A percentile compares a stretch with the other conserved stretches of the same genome.
phyloP scores from a whole-genome alignment of 2,113 vertebrate genomes.

The Silurus asotus region DNA sequence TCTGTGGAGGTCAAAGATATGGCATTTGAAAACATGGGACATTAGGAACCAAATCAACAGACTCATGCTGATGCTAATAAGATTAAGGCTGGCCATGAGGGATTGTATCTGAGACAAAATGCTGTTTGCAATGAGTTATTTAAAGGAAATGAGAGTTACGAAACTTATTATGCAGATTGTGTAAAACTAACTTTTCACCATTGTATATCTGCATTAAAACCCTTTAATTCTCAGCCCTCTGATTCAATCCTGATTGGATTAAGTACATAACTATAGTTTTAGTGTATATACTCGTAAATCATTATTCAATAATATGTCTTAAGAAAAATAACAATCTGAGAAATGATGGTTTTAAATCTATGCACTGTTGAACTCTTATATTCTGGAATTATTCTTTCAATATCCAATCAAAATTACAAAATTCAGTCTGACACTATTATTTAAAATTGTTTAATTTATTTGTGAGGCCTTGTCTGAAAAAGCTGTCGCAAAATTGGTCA shows the following conservation, averaged over 20 bases:
- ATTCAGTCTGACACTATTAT: neutral
- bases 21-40: conserved; percentile 24
- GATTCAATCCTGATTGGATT: neutral
- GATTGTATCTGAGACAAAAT: conserved; percentile 8
- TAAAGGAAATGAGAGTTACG: neutral
- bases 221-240: neutral
- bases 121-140: neutral
- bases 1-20: neutral
- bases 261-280: neutral
- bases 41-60: neutral
- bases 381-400: neutral
- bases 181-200: neutral
- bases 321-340: neutral
- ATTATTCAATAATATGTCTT: neutral
- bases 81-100: conserved; percentile 12
- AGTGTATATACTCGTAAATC: neutral
- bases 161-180: neutral
- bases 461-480: too few species aligned
- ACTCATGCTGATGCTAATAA: neutral
- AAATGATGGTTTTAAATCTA: neutral
- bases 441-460: neutral
- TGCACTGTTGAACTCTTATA: neutral
- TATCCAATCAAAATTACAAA: neutral
- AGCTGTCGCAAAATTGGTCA: too few species aligned
- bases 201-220: neutral